These are phyloP conservation scores for Zonotrichia albicollis DNA, from an alignment of 2,797 vertebrate species.

Conservation along the genomic window DNA sequence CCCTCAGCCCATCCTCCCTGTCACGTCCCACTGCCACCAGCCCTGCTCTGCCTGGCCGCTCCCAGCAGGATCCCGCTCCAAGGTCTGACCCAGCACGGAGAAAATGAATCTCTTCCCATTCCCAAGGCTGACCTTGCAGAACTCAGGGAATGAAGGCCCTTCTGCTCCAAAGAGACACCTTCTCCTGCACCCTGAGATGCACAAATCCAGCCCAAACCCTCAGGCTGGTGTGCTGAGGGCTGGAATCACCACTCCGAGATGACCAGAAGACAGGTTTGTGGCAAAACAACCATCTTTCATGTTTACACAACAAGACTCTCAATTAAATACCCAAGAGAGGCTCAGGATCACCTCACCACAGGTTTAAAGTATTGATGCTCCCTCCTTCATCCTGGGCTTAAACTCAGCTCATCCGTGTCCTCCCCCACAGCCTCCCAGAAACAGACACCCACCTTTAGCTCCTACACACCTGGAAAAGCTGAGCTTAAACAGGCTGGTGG, in stretches of 20 bases:
- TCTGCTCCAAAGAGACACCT: background rate
- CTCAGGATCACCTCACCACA: background rate
- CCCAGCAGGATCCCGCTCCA: background rate
- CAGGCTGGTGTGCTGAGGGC: too few species aligned
- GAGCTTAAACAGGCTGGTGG: background rate
- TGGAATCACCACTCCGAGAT: rapidly evolving
- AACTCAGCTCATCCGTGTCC: background rate
- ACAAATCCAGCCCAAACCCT: background rate
- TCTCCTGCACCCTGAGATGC: rapidly evolving
- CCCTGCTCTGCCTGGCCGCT: background rate
- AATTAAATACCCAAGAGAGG: background rate
- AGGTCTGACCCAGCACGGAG: background rate
- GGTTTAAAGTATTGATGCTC: background rate
- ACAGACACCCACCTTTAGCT: background rate
- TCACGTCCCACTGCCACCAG: background rate
- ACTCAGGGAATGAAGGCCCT: rapidly evolving
- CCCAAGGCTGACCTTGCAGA: background rate
- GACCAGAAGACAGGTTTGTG: background rate
- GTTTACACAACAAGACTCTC: background rate
- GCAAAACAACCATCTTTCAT: rapidly evolving
- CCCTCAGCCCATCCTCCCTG: background rate
- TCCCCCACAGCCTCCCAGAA: background rate
- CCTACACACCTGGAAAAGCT: background rate
- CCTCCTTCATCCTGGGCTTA: background rate
- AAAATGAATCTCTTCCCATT: background rate